phyloP scores from a whole-genome alignment of 1,140 invertebrate genomes.

The Neelides sp. region DNA sequence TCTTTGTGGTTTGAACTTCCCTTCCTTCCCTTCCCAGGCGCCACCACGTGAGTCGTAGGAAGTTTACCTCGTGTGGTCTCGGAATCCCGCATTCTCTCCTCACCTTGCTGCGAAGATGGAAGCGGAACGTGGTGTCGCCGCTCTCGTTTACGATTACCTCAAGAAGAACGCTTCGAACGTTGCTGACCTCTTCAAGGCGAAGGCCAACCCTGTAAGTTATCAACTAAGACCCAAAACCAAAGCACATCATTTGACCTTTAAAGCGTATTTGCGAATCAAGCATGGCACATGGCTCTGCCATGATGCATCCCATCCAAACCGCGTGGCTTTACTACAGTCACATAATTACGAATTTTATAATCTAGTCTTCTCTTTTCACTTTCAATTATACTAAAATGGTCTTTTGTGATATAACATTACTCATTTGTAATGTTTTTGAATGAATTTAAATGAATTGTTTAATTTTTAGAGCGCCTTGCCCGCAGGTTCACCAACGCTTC shows the following conservation, averaged over 20 bases:
- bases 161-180: constrained; percentile 15
- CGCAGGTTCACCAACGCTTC: constrained; percentile 19
- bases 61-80: too few relatives aligned
- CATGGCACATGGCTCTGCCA: too few relatives aligned
- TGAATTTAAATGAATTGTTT: background rate
- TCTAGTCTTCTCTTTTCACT: too few relatives aligned
- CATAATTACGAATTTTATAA: too few relatives aligned
- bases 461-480: constrained; percentile 20
- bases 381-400: too few relatives aligned
- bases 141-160: constrained; percentile 29
- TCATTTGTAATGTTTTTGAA: background rate
- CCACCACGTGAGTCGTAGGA: too few relatives aligned
- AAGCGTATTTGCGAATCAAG: background rate
- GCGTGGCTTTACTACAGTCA: too few relatives aligned
- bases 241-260: background rate
- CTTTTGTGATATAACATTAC: background rate
- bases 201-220: constrained; percentile 28
- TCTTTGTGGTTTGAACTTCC: too few relatives aligned
- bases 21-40: too few relatives aligned
- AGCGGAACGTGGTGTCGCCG: constrained; percentile 22
- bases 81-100: too few relatives aligned
- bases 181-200: constrained; percentile 23
- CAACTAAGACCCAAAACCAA: background rate
- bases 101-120: too few relatives aligned
- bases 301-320: too few relatives aligned